Evolutionary conservation across 2,113 vertebrate species (phyloP).

Genomic region (Gambusia holbrooki): DNA sequence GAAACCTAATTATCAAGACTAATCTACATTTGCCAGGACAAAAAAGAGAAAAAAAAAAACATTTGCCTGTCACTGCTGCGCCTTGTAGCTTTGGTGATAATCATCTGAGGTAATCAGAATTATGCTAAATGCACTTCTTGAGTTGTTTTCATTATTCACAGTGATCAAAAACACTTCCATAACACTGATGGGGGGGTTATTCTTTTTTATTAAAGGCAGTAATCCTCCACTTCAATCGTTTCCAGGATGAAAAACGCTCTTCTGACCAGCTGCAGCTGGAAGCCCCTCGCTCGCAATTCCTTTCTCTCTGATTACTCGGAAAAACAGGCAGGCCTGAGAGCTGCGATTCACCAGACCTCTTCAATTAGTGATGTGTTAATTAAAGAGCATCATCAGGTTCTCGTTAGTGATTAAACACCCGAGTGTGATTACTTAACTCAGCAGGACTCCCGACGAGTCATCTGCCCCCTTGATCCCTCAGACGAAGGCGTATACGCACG

Average conservation of each 20-base stretch:
- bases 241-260: constrained; percentile 9
- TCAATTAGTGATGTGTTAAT: constrained; percentile 84
- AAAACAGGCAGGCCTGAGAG: constrained; percentile 83
- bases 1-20: not conserved
- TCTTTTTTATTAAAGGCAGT: not conserved
- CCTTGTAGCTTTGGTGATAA: not conserved
- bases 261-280: constrained; percentile 38
- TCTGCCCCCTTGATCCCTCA: constrained; percentile 76
- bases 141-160: not conserved
- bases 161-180: not conserved
- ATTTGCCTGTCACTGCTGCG: not conserved
- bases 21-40: not conserved
- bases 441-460: constrained; percentile 89
- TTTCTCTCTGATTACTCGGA: constrained; percentile 73
- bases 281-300: constrained; percentile 52
- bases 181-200: not conserved
- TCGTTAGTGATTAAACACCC: constrained; percentile 94
- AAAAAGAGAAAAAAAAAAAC: not conserved
- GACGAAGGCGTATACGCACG: constrained; percentile 16
- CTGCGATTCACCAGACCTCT: constrained; percentile 83
- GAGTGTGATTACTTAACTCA: constrained; percentile 89
- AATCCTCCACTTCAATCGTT: constrained; percentile 1
- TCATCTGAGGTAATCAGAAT: not conserved
- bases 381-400: constrained; percentile 91
- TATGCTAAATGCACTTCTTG: not conserved